Base-by-base conservation (phyloP, 2,113 vertebrate genomes). In the Redunca redunca region DNA sequence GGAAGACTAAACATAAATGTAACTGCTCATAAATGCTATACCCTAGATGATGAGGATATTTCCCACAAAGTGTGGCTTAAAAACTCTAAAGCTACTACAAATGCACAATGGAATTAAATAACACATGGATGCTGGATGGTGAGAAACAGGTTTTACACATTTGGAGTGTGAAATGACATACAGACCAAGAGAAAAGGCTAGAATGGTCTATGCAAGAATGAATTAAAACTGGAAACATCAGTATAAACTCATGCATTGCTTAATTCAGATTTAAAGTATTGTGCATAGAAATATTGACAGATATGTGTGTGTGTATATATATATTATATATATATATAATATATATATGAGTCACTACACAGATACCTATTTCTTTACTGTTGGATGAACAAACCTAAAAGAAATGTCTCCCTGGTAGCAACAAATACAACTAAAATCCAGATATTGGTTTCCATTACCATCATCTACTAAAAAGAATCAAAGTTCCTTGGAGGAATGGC, bases 261-360 rank as follows among this genome's bases (percentile, higher is more conserved):
- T 53, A 57, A 33, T 9, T 43, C 16, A 81, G 48, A 81, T 81
- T 81, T 26, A 46, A 6, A 80, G 43, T 40, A 5, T 30, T 60
- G 4, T 17, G 33, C 4, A n/a, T 13, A n/a, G 19, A 74, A 87
- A 60, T 57, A 80, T 19, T 85, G 58, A 60, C 6, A 57, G 15
- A 33, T 88, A 57, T 36, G 33, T 10, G 4, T 52, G 2, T 50
- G 13, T 50, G 1, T 50, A 1, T 50, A 1, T 15, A 5, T 11
- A 25, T 57, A 5, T 57, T 19, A 53, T 2, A 17, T 17, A 4
- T 14, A 1, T 13, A 6, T 14, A 3, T 14, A 13, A 60, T 6
- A 14, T 81, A 30, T 21, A 6, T 36, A 15, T 11, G 2, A 19
- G 7, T 43, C 26, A 26, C 5, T 55, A 28, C 26, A 19, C 4